Conservation (phyloP, 2,888 invertebrate genomes). For the Spodoptera picta region DNA sequence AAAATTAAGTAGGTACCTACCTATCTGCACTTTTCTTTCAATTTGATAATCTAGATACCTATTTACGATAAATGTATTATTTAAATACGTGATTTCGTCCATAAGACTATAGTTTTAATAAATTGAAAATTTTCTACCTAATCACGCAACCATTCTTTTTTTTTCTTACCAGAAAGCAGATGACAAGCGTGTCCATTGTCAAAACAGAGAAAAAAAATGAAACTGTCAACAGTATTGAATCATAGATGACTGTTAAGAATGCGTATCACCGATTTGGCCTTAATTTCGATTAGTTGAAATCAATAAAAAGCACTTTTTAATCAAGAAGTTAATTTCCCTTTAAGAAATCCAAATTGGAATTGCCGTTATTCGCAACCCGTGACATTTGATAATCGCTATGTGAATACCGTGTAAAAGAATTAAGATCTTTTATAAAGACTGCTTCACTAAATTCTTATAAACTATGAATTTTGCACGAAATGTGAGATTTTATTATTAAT, state of each 20-base stretch:
- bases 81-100: constrained; percentile 15
- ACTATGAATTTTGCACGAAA: constrained; percentile 28
- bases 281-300: constrained; percentile 53
- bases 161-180: constrained; percentile 6
- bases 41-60: too few species aligned
- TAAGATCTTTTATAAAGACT: constrained; percentile 47
- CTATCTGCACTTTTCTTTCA: too few species aligned
- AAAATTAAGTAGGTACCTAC: too few species aligned
- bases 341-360: constrained; percentile 56
- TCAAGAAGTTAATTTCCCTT: constrained; percentile 57
- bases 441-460: constrained; percentile 36
- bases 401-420: constrained; percentile 56
- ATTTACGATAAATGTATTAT: not conserved
- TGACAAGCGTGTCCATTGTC: constrained; percentile 1
- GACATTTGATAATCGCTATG: constrained; percentile 58
- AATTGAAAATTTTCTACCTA: not conserved
- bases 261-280: constrained; percentile 43
- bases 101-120: too few species aligned
- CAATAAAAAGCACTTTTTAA: constrained; percentile 54
- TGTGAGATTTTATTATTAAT: constrained; percentile 9
- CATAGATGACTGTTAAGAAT: constrained; percentile 20
- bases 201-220: not conserved
- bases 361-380: constrained; percentile 53
- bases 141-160: constrained; percentile 4
- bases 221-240: constrained; percentile 14